Conservation (phyloP, 1,140 invertebrate species). For the Theocolax elegans region DNA sequence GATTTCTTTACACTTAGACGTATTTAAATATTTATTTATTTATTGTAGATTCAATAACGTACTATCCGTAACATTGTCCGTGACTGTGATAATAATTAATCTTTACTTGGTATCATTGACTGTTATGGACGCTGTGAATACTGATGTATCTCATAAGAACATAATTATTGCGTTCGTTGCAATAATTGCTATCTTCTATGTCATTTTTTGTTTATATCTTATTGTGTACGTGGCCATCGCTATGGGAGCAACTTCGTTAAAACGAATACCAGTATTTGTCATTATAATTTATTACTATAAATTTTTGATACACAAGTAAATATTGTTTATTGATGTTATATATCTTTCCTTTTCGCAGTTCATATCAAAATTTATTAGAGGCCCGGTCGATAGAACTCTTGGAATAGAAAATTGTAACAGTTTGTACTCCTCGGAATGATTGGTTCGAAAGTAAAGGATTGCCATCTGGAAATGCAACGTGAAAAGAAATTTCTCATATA, state of each 20-base stretch:
- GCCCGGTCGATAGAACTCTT: conserved; percentile 57
- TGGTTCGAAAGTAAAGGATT: no score
- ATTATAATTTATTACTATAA: neutral
- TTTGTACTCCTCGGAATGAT: no score
- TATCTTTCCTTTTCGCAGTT: conserved; percentile 50
- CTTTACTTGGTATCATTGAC: conserved; percentile 76
- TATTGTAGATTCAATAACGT: conserved; percentile 75
- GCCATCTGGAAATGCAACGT: no score
- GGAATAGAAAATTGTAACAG: conserved; percentile 49
- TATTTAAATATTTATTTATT: conserved; percentile 35
- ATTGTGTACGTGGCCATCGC: conserved; percentile 75
- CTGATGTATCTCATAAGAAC: conserved; percentile 66
- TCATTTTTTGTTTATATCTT: conserved; percentile 79
- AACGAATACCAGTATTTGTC: conserved; percentile 56
- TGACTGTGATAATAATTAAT: conserved; percentile 83
- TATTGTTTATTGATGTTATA: neutral
- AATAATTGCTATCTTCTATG: conserved; percentile 72
- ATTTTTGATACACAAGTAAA: neutral
- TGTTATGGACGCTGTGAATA: conserved; percentile 74
- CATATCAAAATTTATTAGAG: conserved; percentile 60
- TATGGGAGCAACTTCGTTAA: conserved; percentile 69
- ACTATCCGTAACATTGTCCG: conserved; percentile 74
- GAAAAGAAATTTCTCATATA: no score
- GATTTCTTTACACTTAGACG: neutral
- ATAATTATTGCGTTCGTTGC: conserved; percentile 67